Base-by-base conservation (phyloP, 1,140 invertebrate species). In the Oreohelix idahoensis region DNA sequence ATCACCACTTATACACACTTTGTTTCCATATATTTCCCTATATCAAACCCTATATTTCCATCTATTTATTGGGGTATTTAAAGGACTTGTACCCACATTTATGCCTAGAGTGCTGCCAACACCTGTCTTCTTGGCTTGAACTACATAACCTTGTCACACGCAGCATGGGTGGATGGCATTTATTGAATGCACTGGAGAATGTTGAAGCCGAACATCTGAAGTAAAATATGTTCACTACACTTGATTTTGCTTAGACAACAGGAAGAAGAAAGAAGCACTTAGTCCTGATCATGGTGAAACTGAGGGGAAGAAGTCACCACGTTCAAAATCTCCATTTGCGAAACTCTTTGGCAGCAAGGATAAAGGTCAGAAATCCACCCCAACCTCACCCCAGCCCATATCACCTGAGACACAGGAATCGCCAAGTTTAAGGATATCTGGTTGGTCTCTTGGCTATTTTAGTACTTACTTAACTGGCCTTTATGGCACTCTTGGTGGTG, bases 261-360 rank as follows among this genome's bases (percentile, higher is more conserved):
- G 76, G 79, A 49, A 71, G 79, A 45, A 71, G 32, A 69, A 69
- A 29, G 63, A 71, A 45, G 17, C n/a, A 1, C 69, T 80, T 36
- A 71, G 69, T 23, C 79, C 79, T n/a, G 38, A 70, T 10, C 38
- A 2, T 8, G 66, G 63, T 39, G 32, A 45, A 84, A 82, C 81
- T 73, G 89, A 86, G 79, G 70, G n/a, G 84, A 77, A 83, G 78
- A 89, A 86, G 80, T 74, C 87, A 66, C 87, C 88, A 74, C 88
- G 89, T 42, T 90, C 89, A 78, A 87, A 86, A 86, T 90, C 89
- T 38, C 89, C 89, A 35, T 90, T 90, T 86, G 84, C 85, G 53
- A 89, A 88, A 86, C 80, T 90, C 79, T 90, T 90, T 79, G 81
- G 87, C 78, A 86, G 89, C 84, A 89, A 88, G 82, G 51, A 69